Evolutionary conservation across 2,113 vertebrate genomes (phyloP).

Genomic region (Salvelinus fontinalis): DNA sequence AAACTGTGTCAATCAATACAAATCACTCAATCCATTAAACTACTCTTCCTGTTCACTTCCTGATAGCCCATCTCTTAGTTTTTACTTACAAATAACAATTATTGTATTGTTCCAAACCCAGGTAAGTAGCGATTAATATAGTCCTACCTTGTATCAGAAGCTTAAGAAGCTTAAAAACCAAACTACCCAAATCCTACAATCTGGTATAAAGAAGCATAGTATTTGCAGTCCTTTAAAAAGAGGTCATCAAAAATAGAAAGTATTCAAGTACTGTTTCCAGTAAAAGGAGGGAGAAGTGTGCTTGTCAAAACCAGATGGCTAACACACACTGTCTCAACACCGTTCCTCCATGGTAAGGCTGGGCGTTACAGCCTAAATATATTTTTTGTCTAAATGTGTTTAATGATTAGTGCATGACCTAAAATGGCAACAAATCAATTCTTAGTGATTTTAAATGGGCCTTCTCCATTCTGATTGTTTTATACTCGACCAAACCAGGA

Average conservation of each 20-base stretch:
- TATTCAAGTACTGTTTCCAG: conserved; percentile 3
- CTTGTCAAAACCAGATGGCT: background rate
- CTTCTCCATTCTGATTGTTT: too few species aligned
- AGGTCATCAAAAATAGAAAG: background rate
- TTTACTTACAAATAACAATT: background rate
- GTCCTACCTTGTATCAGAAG: background rate
- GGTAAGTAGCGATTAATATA: background rate
- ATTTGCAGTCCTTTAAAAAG: background rate
- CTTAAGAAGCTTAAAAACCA: background rate
- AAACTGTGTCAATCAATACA: background rate
- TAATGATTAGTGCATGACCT: too few species aligned
- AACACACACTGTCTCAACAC: background rate
- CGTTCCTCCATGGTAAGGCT: too few species aligned
- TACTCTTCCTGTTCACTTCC: background rate
- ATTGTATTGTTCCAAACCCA: background rate
- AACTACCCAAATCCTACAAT: background rate
- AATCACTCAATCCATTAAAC: background rate
- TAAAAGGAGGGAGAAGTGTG: background rate
- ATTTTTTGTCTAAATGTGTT: too few species aligned
- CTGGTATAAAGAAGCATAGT: background rate
- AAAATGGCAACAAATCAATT: too few species aligned
- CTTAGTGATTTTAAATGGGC: too few species aligned
- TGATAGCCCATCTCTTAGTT: too few species aligned
- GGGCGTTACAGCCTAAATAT: too few species aligned
- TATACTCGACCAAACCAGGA: too few species aligned